Conservation (phyloP, 2,797 vertebrate species). For the Alosa sapidissima region DNA sequence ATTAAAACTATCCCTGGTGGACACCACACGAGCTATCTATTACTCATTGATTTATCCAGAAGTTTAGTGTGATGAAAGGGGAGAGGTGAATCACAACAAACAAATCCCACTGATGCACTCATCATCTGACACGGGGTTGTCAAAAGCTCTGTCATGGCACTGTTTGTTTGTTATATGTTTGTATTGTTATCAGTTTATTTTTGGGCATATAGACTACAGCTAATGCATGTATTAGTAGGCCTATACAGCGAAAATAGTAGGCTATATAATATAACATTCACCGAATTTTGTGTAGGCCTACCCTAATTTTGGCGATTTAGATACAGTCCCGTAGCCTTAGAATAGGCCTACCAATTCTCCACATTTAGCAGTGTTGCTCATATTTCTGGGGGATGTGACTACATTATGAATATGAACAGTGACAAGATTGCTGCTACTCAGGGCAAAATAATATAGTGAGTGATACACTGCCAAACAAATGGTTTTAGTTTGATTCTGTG, state of each 20-base stretch:
- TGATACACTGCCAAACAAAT: background rate
- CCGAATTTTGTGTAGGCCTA: too few relatives aligned
- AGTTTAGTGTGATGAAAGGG: conserved; percentile 18
- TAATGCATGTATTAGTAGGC: background rate
- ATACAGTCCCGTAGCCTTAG: too few relatives aligned
- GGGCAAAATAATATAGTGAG: background rate
- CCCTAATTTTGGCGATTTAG: too few relatives aligned
- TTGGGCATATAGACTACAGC: background rate
- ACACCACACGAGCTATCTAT: background rate
- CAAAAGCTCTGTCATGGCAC: background rate
- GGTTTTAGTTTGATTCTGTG: background rate
- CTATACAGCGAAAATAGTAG: too few relatives aligned
- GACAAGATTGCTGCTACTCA: background rate
- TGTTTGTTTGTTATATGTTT: background rate
- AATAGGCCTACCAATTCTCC: too few relatives aligned
- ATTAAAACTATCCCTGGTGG: conserved; percentile 15
- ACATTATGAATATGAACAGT: too few relatives aligned
- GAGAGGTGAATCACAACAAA: conserved; percentile 23
- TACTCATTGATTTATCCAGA: conserved; percentile 11
- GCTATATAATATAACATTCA: too few relatives aligned
- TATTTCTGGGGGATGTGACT: too few relatives aligned
- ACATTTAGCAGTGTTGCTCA: too few relatives aligned
- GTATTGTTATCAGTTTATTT: background rate
- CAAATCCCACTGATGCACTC: conserved; percentile 5
- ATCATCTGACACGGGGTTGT: background rate